A percentile compares a stretch with the other conserved stretches of the same genome.
Conservation (phyloP, 2,797 vertebrate genomes). For the Picus viridis region DNA sequence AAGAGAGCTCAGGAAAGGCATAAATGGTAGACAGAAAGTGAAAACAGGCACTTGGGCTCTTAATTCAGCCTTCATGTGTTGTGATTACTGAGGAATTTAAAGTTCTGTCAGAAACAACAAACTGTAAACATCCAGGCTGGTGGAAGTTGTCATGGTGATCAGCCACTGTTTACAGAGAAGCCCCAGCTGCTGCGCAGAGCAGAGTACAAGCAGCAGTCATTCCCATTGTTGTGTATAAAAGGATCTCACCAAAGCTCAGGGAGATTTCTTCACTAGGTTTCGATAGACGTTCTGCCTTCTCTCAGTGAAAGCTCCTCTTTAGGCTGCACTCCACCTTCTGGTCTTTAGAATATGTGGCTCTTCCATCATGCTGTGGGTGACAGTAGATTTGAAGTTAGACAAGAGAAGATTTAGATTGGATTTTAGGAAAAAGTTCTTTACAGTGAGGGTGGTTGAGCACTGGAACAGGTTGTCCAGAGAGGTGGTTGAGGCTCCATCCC, state of each 20-base stretch:
- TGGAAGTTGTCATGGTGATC: background rate
- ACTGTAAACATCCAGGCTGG: background rate
- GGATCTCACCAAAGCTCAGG: background rate
- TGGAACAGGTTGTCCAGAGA: too few species aligned
- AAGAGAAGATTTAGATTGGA: too few species aligned
- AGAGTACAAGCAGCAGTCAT: background rate
- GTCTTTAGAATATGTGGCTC: background rate
- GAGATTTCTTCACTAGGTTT: background rate
- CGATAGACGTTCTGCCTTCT: background rate
- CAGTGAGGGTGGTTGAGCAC: too few species aligned
- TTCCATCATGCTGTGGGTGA: background rate
- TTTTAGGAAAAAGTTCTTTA: too few species aligned
- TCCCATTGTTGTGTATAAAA: background rate
- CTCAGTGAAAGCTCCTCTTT: background rate
- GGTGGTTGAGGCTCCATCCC: too few species aligned
- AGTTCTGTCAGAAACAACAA: background rate
- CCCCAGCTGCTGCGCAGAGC: accelerated
- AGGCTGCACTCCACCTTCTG: background rate
- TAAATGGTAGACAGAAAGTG: background rate
- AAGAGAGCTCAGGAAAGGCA: background rate
- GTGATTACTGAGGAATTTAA: background rate
- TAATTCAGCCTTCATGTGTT: background rate
- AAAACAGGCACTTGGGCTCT: background rate
- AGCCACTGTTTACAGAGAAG: background rate
- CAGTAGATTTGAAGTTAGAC: too few species aligned